Percentiles rank a stretch among this genome's conserved stretches.
These are phyloP conservation scores for Calyptommatus sinebrachiatus DNA, from an alignment of 2,113 vertebrate genomes.

Conservation along the genomic window DNA sequence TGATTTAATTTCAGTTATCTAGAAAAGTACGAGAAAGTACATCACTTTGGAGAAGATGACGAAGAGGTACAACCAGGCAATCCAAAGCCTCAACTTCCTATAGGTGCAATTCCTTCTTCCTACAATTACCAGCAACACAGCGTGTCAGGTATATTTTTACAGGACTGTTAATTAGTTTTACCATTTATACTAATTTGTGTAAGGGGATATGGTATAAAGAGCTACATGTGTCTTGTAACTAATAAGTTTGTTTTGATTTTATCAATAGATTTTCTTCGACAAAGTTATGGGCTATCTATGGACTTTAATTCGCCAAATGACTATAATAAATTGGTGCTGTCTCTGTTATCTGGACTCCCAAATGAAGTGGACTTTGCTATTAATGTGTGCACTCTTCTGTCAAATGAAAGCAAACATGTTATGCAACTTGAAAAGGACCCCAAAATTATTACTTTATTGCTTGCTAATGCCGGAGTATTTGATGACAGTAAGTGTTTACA, in stretches of 20 bases:
- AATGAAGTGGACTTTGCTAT: slow-evolving; percentile 99
- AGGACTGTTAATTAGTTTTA: not conserved
- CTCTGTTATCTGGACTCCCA: slow-evolving; percentile 95
- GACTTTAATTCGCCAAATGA: slow-evolving; percentile 94
- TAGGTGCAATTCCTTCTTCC: slow-evolving; percentile 96
- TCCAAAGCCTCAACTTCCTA: slow-evolving; percentile 93
- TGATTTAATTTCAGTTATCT: slow-evolving; percentile 83
- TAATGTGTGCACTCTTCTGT: slow-evolving; percentile 97
- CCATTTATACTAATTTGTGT: not conserved
- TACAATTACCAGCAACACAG: slow-evolving; percentile 99
- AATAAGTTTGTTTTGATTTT: slow-evolving; percentile 35
- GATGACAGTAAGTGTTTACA: slow-evolving; percentile 89
- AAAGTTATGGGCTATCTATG: slow-evolving; percentile 96
- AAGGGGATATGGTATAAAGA: not conserved
- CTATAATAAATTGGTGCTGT: slow-evolving; percentile 99
- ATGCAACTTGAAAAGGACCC: slow-evolving; percentile 99
- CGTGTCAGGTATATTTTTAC: slow-evolving; percentile 86
- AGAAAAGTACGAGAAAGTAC: slow-evolving; percentile 99
- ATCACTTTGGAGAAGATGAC: slow-evolving; percentile 99
- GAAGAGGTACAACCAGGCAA: slow-evolving; percentile 96
- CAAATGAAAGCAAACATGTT: slow-evolving; percentile 98
- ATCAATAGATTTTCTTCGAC: slow-evolving; percentile 93
- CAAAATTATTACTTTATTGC: slow-evolving; percentile 95
- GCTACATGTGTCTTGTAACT: not conserved
- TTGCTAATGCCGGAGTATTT: slow-evolving; percentile 96